These are phyloP conservation scores for Mohoua ochrocephala DNA, from an alignment of 2,113 vertebrate genomes.

Conservation along the genomic window DNA sequence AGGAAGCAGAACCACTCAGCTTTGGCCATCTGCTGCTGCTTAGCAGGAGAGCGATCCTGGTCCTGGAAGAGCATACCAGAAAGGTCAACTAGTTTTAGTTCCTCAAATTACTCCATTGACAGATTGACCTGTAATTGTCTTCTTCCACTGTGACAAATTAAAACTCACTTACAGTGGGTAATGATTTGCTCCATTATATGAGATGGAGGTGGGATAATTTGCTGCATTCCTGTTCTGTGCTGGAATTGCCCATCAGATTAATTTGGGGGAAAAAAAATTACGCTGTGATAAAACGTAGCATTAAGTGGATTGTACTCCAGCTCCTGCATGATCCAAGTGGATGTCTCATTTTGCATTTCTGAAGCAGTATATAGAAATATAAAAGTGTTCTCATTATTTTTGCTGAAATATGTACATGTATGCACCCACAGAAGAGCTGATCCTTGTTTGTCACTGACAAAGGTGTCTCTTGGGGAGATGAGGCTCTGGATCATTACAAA, in stretches of 20 bases:
- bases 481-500: not conserved
- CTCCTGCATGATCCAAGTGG: not conserved
- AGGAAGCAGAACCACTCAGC: not conserved
- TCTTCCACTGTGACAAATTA: slow-evolving; percentile 20
- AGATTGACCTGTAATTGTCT: slow-evolving; percentile 35
- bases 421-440: not conserved
- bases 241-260: not conserved
- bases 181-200: slow-evolving; percentile 15
- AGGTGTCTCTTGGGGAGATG: not conserved
- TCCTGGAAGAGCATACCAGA: not conserved
- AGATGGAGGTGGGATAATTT: not conserved
- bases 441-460: not conserved
- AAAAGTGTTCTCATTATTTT: not conserved
- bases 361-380: not conserved
- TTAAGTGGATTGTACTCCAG: not conserved
- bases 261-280: not conserved
- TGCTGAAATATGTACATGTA: slow-evolving; percentile 63
- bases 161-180: not conserved
- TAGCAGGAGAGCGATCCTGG: not conserved
- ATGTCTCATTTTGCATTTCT: not conserved
- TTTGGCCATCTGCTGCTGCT: slow-evolving; percentile 41
- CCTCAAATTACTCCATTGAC: not conserved
- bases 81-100: slow-evolving; percentile 16
- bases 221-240: not conserved
- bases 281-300: not conserved